Evolutionary conservation across 2,113 vertebrate genomes (phyloP), one percentile per base, ranked within the genome.

Genomic region (Cottus gobio): DNA sequence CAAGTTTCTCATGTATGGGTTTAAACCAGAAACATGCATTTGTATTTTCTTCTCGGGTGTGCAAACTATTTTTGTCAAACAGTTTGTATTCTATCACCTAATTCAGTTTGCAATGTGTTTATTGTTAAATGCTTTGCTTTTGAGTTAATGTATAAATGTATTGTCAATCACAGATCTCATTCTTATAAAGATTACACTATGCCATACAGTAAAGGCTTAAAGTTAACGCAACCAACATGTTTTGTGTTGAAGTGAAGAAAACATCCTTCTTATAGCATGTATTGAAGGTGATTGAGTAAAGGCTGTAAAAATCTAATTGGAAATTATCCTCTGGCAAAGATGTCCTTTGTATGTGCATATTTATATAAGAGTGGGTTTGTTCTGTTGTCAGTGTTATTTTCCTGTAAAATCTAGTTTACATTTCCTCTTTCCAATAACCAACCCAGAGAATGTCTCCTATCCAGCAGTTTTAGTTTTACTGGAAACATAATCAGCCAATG

Each of bases 141-240:
- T 83, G 76, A 78, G 39, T 86, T 77, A 12, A 74, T 84, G 44
- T 84, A 62, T 70, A 77, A 65, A 62, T 75, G 56, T 70, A 30
- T 56, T 62, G 71, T 73, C 36, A 5, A 66, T 88, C 77, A 60
- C 34, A 56, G 20, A 57, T 71, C 36, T 63, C 15, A 15, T 76
- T 76, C 61, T 76, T 75, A 44, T 83, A 71, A 64, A 58, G 61
- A 75, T 31, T 52, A 61, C 15, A 37, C 42, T 67, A 15, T 75
- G 24, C 79, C 4, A 76, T 37, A 48, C 48, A 79, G 81, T 80
- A 56, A 69, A 72, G 18, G 24, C 39, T 71, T 10, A 9, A 11
- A 42, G 34, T 56, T 30, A 70, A 54, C 16, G n/a, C n/a, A n/a
- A 16, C 16, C 26, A 68, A 37, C 7, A 5, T 46, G 48, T 36